A percentile compares a stretch with the other conserved stretches of the same genome.
phyloP scores from a whole-genome alignment of 1,140 invertebrate genomes.

The Brachionus plicatilis region DNA sequence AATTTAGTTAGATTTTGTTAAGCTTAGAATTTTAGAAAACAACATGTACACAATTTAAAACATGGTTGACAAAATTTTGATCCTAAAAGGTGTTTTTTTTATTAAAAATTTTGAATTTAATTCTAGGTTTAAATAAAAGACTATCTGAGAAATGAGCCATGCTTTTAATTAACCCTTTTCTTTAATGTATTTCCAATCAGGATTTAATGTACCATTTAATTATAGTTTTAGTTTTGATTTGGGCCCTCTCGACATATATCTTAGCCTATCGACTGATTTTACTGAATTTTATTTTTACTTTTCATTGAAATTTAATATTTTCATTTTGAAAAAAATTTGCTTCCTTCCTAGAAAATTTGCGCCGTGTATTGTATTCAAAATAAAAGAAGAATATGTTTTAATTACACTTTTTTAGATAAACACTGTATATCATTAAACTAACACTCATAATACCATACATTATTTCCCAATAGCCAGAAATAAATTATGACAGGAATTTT shows the following conservation, averaged over 20 bases:
- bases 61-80: neutral
- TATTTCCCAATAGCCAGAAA: neutral
- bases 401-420: neutral
- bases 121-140: neutral
- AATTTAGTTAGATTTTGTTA: no score
- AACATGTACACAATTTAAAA: neutral
- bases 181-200: neutral
- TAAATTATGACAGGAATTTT: neutral
- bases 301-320: neutral
- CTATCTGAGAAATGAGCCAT: neutral
- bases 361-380: neutral
- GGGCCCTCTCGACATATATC: neutral
- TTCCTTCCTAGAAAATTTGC: neutral
- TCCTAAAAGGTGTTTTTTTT: neutral
- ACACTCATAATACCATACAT: neutral
- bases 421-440: neutral
- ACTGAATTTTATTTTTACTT: neutral
- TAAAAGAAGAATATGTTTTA: neutral
- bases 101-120: neutral
- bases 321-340: neutral
- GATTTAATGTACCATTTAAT: neutral
- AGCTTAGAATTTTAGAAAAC: neutral
- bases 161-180: neutral
- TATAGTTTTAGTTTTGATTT: neutral
- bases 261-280: neutral